These are phyloP conservation scores for Sesamia nonagrioides DNA, from an alignment of 1,140 invertebrate genomes.

Conservation along the genomic window DNA sequence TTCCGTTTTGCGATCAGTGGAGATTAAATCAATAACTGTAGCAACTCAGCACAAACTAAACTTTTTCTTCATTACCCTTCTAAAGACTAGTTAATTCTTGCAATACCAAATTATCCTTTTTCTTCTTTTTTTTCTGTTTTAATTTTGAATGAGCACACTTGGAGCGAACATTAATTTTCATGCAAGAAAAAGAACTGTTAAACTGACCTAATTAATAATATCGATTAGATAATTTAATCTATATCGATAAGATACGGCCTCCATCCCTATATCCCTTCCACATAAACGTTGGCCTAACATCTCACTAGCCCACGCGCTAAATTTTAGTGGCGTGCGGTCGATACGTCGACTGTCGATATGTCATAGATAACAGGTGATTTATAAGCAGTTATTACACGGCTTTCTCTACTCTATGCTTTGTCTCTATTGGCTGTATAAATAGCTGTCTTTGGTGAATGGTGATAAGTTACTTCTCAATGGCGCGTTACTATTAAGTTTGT, in stretches of 20 bases:
- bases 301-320: slow-evolving; percentile 31
- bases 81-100: too few relatives aligned
- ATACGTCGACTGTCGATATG: slow-evolving; percentile 35
- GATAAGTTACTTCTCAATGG: slow-evolving; percentile 13
- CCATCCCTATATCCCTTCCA: background rate
- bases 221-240: too few relatives aligned
- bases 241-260: background rate
- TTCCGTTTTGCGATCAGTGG: too few relatives aligned
- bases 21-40: too few relatives aligned
- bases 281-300: background rate
- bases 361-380: slow-evolving; percentile 40
- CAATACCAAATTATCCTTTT: too few relatives aligned
- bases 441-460: slow-evolving; percentile 20
- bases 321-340: slow-evolving; percentile 27
- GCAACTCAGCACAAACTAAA: too few relatives aligned
- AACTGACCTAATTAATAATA: background rate
- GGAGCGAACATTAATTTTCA: background rate
- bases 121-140: too few relatives aligned
- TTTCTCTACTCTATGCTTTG: slow-evolving; percentile 39
- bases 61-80: too few relatives aligned
- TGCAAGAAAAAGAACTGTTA: background rate
- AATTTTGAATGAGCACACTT: too few relatives aligned
- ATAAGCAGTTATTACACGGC: slow-evolving; percentile 39
- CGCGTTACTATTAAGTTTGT: slow-evolving; percentile 17
- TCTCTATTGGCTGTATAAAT: slow-evolving; percentile 29